Conservation (phyloP, 2,888 invertebrate species). For the Erpobdella octoculata region DNA sequence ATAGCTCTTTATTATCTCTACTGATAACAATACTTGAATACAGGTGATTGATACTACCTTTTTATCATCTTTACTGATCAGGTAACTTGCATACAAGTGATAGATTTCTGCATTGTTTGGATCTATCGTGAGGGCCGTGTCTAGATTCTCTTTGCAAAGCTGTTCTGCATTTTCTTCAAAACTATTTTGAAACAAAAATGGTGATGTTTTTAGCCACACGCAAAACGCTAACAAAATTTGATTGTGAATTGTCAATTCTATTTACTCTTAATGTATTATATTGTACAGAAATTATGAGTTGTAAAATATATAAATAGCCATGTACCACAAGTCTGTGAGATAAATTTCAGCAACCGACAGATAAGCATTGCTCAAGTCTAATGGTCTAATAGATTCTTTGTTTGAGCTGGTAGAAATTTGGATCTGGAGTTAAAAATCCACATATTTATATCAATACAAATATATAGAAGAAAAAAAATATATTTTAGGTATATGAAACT, state of each 20-base stretch:
- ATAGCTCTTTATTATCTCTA: no score
- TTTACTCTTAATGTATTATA: not conserved
- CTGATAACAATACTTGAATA: no score
- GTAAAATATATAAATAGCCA: not conserved
- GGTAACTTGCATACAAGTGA: constrained; percentile 50
- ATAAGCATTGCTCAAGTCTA: constrained; percentile 51
- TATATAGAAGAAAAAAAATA: not conserved
- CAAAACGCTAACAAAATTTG: no score
- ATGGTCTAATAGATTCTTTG: constrained; percentile 30
- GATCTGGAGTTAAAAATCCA: not conserved
- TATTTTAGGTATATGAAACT: not conserved
- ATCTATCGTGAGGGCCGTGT: constrained; percentile 49
- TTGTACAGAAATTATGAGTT: not conserved
- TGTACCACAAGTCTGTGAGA: constrained; percentile 53
- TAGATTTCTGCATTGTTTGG: constrained; percentile 51
- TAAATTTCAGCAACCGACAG: constrained; percentile 53
- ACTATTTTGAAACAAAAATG: no score
- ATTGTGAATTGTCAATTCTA: no score
- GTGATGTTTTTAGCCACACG: no score
- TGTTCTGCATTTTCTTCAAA: constrained; percentile 49
- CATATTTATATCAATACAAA: constrained; percentile 1
- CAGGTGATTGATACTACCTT: constrained; percentile 40
- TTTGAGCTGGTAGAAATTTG: not conserved
- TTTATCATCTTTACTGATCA: constrained; percentile 47
- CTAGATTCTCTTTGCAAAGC: constrained; percentile 47